Base-by-base conservation (phyloP, 2,888 invertebrate species). In the Tinea trinotella region DNA sequence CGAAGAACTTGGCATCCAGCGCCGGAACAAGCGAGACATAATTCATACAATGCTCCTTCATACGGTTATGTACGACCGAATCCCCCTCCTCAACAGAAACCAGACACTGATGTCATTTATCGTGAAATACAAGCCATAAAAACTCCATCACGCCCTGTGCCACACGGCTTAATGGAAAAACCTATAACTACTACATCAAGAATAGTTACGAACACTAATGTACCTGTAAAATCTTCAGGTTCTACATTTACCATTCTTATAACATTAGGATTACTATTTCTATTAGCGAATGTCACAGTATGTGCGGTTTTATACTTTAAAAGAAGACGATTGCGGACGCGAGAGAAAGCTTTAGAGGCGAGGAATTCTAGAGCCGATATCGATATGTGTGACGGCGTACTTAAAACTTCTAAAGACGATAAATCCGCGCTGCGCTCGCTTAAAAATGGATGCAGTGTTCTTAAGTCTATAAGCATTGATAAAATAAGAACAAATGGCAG, bases 211-310 rank as follows among this genome's bases (percentile, higher is more conserved):
- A 57, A 65, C 40, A 58, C 66, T 56, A 50, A 61, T 58, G 64
- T 76, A 59, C 74, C 87, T 55, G 69, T 88, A 22, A 87, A 88
- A 70, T 87, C 87, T 55, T 88, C 90, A 6, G 86, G 89, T 57
- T 87, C 89, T 3, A 90, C 89, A n/a, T 74, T 90, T 57, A 88
- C 90, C 59, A 73, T 91, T 53, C 77, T 91, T 44, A 86, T 91
- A 49, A 88, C 88, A 0, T 77, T 92, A 57, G 92, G 92, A 18
- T 86, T 92, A 52, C 74, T 92, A 46, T 94, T 95, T 66, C 76
- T 95, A 5, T 75, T 92, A 17, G 83, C 93, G 5, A 95, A 95
- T 68, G 74, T 93, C 9, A 87, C 90, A n/a, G 88, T 91, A 24
- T 91, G 92, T 63, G 80, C 89, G 0, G 87, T 89, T 57, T 76